Evolutionary conservation across 37 sponge, comb jelly and placozoan genomes (phyloP).

Genomic region (Spongilla lacustris): DNA sequence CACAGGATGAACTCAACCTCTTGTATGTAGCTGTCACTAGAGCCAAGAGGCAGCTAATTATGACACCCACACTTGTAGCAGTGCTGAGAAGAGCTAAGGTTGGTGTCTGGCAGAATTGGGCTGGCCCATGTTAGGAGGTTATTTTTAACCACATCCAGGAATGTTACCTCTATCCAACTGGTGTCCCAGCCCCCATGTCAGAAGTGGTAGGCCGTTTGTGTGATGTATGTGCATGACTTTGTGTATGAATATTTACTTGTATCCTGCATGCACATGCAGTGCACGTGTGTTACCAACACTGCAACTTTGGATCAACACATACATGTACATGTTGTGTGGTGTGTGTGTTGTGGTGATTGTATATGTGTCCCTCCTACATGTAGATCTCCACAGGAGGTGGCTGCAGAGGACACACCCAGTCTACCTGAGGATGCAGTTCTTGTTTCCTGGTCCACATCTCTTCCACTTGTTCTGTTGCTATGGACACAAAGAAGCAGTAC

Average conservation of each 20-base stretch:
- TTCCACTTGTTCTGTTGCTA: neutral
- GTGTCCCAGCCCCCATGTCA: neutral
- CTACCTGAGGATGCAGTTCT: neutral
- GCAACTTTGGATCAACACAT: too few species aligned
- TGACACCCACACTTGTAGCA: neutral
- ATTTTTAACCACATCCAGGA: neutral
- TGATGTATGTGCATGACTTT: neutral
- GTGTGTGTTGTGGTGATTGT: too few species aligned
- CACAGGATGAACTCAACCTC: slow-evolving; percentile 9
- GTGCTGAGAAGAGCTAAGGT: slow-evolving; percentile 5
- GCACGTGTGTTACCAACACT: too few species aligned
- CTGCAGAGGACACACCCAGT: neutral
- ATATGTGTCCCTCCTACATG: too few species aligned
- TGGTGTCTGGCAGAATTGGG: too few species aligned
- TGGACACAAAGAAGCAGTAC: neutral
- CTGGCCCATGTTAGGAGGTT: neutral
- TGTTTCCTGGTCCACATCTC: neutral
- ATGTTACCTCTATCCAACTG: neutral
- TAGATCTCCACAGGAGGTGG: too few species aligned
- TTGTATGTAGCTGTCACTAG: slow-evolving; percentile 30
- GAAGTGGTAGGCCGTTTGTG: neutral
- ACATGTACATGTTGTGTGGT: too few species aligned
- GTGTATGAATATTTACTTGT: too few species aligned
- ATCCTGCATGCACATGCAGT: too few species aligned
- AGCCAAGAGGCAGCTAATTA: slow-evolving; percentile 6